Evolutionary conservation across 2,113 vertebrate species (phyloP).

Genomic region (Rhombomys opimus): DNA sequence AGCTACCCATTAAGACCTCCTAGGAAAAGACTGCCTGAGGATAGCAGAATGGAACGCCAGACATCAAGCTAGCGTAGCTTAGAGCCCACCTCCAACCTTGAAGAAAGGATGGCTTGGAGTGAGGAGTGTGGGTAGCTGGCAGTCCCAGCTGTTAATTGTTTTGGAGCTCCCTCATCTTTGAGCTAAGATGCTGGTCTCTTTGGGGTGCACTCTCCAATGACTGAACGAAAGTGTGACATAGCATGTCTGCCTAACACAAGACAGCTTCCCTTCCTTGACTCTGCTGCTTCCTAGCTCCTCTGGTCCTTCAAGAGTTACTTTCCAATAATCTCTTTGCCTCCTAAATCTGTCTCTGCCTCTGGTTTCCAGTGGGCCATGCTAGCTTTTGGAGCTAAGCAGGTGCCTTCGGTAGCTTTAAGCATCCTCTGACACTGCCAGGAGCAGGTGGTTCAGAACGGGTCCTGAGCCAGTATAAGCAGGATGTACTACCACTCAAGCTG

Average conservation of each 20-base stretch:
- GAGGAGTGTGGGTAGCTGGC: background rate
- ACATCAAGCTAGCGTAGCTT: background rate
- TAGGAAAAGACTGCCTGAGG: background rate
- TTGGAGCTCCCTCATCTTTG: background rate
- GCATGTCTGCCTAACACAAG: background rate
- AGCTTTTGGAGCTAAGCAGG: background rate
- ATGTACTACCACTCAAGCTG: background rate
- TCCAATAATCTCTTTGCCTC: background rate
- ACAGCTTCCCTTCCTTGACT: background rate
- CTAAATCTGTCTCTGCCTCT: constrained; percentile 8
- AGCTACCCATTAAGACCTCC: background rate
- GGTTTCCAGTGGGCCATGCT: background rate
- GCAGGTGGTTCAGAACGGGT: background rate
- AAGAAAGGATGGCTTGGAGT: background rate
- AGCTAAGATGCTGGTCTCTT: background rate
- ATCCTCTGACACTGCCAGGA: background rate
- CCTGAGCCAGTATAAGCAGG: background rate
- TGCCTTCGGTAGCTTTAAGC: background rate
- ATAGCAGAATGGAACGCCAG: background rate
- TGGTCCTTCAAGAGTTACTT: background rate
- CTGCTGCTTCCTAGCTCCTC: background rate
- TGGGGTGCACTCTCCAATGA: background rate
- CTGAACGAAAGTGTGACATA: background rate
- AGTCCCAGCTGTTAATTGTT: background rate
- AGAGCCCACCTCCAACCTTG: background rate